Evolutionary conservation across 2,113 vertebrate species (phyloP), one percentile per base, ranked within the genome.

Genomic region (Dinomys branickii): DNA sequence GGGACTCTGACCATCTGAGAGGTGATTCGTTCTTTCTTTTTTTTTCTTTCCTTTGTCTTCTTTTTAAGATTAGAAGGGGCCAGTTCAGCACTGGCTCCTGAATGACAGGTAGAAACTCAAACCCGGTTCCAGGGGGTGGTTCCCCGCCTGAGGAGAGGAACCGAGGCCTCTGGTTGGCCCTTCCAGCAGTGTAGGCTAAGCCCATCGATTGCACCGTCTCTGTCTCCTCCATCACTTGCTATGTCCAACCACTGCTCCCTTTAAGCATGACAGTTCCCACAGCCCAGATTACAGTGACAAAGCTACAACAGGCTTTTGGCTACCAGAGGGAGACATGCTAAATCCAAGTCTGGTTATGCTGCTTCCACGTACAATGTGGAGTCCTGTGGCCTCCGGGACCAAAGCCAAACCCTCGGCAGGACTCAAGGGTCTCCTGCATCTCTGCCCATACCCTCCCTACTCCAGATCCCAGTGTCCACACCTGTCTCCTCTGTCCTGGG

Each of bases 131-230:
- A 54, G 33, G 5, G 44, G 11, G 20, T 9, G 13, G 33, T 28
- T 85, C 50, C 78, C 2, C 30, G 52, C 14, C 16, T 24, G 3
- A 19, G 35, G 5, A 44, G 14, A 50, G 50, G 82, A 80, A 73
- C 8, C 1, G 22, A 67, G 88, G 47, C 50, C 71, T 61, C 47
- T 69, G 52, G 9, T 3, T 63, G 52, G 35, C 17, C 38, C 0
- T 3, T 5, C 26, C 16, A 11, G 88, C 20, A 28, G 50, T 0
- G 0, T 33, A 1, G 7, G 26, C 16, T 54, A 24, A 58, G 19
- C 4, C 16, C 0, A 7, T n/a, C 24, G 4, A 35, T 61, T 7
- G 82, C 0, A 12, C 33, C 54, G 0, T 0, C 6, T 28, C 61
- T 59, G 63, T 75, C 81, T n/a, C n/a, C 41, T 26, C 12, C 26